A percentile compares a stretch with the other conserved stretches of the same genome.
Conservation (phyloP, 2,113 vertebrate species). For the Sterna hirundo region DNA sequence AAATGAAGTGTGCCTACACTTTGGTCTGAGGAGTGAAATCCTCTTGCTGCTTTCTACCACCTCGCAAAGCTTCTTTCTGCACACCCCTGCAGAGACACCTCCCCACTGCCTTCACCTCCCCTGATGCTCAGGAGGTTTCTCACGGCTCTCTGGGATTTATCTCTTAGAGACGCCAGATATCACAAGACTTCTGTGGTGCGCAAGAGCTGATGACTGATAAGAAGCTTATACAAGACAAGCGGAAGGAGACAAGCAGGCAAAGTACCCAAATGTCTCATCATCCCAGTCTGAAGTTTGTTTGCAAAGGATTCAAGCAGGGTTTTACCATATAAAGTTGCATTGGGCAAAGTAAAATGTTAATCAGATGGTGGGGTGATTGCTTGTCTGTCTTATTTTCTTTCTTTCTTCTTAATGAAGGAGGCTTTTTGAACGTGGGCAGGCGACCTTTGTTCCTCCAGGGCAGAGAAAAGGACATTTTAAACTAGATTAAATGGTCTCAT, state of each 20-base stretch:
- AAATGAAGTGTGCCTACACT: not conserved
- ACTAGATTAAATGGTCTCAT: not conserved
- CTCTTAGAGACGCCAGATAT: not conserved
- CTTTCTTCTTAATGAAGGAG: not conserved
- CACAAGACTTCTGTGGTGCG: not conserved
- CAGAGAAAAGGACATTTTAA: not conserved
- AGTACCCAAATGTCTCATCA: conserved; percentile 33
- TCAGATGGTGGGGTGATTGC: not conserved
- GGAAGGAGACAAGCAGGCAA: not conserved
- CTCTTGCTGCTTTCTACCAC: not conserved
- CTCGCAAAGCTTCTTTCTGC: not conserved
- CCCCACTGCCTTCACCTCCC: not conserved
- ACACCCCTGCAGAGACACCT: not conserved
- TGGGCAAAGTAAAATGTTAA: not conserved
- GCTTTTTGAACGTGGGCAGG: not conserved
- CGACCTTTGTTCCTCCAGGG: not conserved
- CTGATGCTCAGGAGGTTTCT: not conserved
- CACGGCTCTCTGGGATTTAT: not conserved
- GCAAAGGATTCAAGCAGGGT: not conserved
- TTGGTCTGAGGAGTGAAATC: not conserved
- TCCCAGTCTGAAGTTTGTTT: not conserved
- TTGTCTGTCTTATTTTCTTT: not conserved
- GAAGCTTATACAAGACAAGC: rapidly evolving
- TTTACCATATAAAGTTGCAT: conserved; percentile 11
- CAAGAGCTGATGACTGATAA: not conserved